Percentiles rank a stretch among this genome's conserved stretches.
phyloP scores from a whole-genome alignment of 1,140 invertebrate genomes.

The Mercenaria mercenaria region DNA sequence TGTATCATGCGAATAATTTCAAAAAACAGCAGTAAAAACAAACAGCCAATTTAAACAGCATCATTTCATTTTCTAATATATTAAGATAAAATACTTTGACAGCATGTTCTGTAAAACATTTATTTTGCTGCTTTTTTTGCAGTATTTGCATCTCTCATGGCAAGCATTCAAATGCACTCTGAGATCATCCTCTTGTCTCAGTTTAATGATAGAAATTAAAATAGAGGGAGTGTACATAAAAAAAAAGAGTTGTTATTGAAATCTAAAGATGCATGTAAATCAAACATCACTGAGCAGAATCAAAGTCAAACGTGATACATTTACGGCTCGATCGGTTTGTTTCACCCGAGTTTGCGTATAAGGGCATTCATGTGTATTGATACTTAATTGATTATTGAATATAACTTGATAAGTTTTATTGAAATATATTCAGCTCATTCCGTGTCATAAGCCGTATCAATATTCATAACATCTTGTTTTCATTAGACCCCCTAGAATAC shows the following conservation, averaged over 20 bases:
- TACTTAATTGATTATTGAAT: constrained; percentile 37
- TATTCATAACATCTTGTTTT: constrained; percentile 38
- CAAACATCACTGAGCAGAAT: not conserved
- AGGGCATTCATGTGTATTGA: constrained; percentile 17
- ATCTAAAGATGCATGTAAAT: constrained; percentile 17
- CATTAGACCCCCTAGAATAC: constrained; percentile 16
- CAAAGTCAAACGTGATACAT: constrained; percentile 14
- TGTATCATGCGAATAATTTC: too few relatives aligned
- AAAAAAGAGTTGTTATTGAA: not conserved
- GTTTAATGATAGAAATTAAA: not conserved
- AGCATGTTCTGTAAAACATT: too few relatives aligned
- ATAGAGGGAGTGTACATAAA: not conserved
- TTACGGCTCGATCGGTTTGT: not conserved
- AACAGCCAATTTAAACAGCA: too few relatives aligned
- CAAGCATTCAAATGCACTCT: not conserved
- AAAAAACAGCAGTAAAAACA: too few relatives aligned
- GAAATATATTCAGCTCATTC: not conserved
- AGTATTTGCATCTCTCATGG: not conserved
- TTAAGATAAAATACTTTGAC: too few relatives aligned
- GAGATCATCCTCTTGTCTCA: not conserved
- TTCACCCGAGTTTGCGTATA: not conserved
- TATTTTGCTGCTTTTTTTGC: not conserved
- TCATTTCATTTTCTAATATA: too few relatives aligned
- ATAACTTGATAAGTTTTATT: not conserved
- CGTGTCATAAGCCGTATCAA: constrained; percentile 9